phyloP scores from a whole-genome alignment of 2,113 vertebrate species.

The Protobothrops flavoviridis region DNA sequence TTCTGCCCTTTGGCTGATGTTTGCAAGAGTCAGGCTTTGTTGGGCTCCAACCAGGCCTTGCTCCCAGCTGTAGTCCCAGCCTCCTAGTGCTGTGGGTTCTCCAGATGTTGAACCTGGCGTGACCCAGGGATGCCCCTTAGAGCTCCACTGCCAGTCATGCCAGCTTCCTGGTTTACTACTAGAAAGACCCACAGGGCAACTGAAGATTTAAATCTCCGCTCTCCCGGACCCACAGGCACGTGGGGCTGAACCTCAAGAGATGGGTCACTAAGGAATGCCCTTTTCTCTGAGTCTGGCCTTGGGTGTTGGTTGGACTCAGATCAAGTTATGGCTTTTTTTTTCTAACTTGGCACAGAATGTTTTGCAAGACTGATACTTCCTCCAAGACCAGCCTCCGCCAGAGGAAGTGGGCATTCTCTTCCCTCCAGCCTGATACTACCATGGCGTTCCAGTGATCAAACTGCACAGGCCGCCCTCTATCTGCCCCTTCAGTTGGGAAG shows the following conservation, averaged over 20 bases:
- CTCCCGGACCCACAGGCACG: not conserved
- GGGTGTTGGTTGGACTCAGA: not conserved
- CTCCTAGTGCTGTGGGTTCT: not conserved
- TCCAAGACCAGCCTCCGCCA: not conserved
- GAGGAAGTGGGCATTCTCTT: not conserved
- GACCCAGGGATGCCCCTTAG: not conserved
- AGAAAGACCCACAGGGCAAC: not conserved
- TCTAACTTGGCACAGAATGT: conserved; percentile 32
- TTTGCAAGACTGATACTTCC: not conserved
- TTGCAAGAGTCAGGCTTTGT: not conserved
- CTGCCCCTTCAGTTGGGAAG: not conserved
- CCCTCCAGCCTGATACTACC: not conserved
- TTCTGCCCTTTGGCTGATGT: not conserved
- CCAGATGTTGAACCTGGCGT: not conserved
- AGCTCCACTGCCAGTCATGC: too few relatives aligned
- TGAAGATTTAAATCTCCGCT: not conserved
- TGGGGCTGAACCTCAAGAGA: not conserved
- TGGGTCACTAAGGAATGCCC: not conserved
- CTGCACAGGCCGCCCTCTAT: not conserved
- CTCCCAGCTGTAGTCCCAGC: not conserved
- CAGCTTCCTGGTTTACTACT: not conserved
- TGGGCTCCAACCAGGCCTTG: not conserved
- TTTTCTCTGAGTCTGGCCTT: not conserved
- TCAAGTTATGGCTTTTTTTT: conserved; percentile 58
- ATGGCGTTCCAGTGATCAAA: conserved; percentile 14